Conservation (phyloP, 2,888 invertebrate genomes). For the Linyphia triangularis region DNA sequence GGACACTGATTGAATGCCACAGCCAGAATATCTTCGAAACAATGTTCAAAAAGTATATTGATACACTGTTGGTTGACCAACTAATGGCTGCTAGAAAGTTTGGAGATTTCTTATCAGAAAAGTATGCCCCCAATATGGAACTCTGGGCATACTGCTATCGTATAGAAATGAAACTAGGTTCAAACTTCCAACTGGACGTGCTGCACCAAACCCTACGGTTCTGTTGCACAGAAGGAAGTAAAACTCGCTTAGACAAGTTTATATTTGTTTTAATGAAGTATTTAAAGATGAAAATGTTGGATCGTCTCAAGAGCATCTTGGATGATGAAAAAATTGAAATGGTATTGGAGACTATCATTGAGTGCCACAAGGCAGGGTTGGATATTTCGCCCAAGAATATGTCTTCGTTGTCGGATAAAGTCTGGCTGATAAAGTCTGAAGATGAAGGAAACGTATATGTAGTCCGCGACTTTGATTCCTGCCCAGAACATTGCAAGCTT, state of each 20-base stretch:
- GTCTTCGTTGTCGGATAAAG: constrained; percentile 42
- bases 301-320: constrained; percentile 27
- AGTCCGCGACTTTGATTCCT: constrained; percentile 25
- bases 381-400: constrained; percentile 46
- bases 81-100: constrained; percentile 1
- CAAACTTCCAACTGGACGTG: constrained; percentile 31
- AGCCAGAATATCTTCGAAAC: constrained; percentile 26
- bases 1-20: constrained; percentile 33
- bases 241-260: constrained; percentile 36
- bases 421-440: constrained; percentile 30
- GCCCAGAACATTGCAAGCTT: constrained; percentile 58
- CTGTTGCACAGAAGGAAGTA: constrained; percentile 33
- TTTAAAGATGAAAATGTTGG: constrained; percentile 42
- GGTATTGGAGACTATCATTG: constrained; percentile 36
- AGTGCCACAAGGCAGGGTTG: constrained; percentile 33
- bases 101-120: background rate
- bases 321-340: constrained; percentile 43
- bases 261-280: constrained; percentile 47
- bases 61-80: background rate
- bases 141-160: constrained; percentile 45
- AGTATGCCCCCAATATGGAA: constrained; percentile 39
- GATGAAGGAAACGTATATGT: constrained; percentile 39
- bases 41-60: constrained; percentile 43
- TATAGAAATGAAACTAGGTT: constrained; percentile 44
- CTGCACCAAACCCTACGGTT: constrained; percentile 25